Evolutionary conservation across 2,888 invertebrate species (phyloP).

Genomic region (Merodon equestris): DNA sequence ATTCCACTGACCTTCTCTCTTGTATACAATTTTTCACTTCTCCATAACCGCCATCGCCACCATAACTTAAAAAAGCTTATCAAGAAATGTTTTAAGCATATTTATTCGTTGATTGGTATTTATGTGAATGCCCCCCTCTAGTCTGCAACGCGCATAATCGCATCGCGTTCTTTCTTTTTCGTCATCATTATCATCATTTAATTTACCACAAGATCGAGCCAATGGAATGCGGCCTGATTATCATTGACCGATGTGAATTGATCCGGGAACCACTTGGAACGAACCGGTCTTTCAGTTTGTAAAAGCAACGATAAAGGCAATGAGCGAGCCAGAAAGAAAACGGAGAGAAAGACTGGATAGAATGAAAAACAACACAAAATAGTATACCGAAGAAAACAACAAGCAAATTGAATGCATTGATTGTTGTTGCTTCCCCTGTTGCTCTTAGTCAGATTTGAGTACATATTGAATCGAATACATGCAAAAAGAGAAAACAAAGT

Average conservation of each 20-base stretch:
- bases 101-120: conserved; percentile 54
- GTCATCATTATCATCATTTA: conserved; percentile 40
- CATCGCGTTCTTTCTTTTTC: conserved; percentile 43
- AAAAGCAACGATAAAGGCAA: not conserved
- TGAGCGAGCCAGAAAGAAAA: too few relatives aligned
- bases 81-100: not conserved
- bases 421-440: conserved; percentile 49
- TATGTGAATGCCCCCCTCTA: conserved; percentile 24
- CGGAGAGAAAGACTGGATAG: too few relatives aligned
- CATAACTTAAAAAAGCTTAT: not conserved
- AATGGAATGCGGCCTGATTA: conserved; percentile 68
- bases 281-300: conserved; percentile 58
- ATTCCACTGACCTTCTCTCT: conserved; percentile 11
- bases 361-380: conserved; percentile 42
- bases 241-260: conserved; percentile 68
- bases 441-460: conserved; percentile 49
- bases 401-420: conserved; percentile 64
- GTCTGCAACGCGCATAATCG: conserved; percentile 27
- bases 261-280: conserved; percentile 61
- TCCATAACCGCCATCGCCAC: not conserved
- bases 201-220: conserved; percentile 50
- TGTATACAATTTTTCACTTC: too few relatives aligned
- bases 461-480: conserved; percentile 34
- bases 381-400: conserved; percentile 15
- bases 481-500: conserved; percentile 19